Evolutionary conservation across 2,113 vertebrate genomes (phyloP).

Genomic region (Rhinopithecus roxellana): DNA sequence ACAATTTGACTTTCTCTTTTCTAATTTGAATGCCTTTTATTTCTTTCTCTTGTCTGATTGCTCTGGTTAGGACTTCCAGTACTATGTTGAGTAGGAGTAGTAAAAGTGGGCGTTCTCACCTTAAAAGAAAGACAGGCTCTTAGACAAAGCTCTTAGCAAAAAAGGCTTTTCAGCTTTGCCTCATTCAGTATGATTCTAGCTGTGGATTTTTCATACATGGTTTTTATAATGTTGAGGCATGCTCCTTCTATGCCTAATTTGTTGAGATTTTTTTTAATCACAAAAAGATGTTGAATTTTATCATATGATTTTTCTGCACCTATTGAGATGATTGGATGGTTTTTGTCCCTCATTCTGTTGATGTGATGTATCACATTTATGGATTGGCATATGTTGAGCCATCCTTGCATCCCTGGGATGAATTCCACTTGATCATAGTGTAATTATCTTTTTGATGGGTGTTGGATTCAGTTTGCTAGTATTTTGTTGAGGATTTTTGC

Average conservation of each 20-base stretch:
- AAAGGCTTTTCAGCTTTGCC: not conserved
- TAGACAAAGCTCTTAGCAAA: not conserved
- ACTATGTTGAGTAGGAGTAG: not conserved
- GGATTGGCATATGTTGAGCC: not conserved
- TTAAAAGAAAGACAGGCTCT: no score
- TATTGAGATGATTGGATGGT: not conserved
- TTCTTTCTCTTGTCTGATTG: not conserved
- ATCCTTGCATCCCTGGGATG: not conserved
- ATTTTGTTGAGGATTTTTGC: not conserved
- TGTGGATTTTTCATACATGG: not conserved
- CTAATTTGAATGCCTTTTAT: not conserved
- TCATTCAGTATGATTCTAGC: not conserved
- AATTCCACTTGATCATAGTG: not conserved
- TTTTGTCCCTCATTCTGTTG: not conserved
- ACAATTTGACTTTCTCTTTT: not conserved
- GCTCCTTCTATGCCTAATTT: not conserved
- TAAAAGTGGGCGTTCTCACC: not conserved
- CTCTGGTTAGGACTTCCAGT: not conserved
- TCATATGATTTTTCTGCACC: not conserved
- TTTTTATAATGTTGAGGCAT: not conserved
- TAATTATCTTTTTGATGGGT: not conserved
- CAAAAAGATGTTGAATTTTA: not conserved
- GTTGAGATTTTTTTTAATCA: not conserved
- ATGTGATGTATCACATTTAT: not conserved
- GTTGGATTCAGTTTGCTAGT: not conserved